A percentile compares a stretch with the other conserved stretches of the same genome.
Evolutionary conservation across 2,888 invertebrate species (phyloP).

Genomic region (Oligia fasciuncula): DNA sequence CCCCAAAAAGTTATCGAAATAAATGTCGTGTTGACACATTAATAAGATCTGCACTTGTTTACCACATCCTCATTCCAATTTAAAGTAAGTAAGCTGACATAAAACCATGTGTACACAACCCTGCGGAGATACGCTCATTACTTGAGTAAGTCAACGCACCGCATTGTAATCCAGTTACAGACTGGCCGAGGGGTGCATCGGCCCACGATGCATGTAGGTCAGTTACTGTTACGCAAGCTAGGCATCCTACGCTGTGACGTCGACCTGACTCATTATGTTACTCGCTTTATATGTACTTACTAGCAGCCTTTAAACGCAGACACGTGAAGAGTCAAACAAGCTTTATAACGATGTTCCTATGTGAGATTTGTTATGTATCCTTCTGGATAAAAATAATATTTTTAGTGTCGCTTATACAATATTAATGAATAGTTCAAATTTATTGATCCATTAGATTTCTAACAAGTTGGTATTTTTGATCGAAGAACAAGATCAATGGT

Average conservation of each 20-base stretch:
- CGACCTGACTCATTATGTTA: constrained; percentile 64
- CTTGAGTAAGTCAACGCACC: constrained; percentile 75
- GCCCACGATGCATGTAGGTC: constrained; percentile 82
- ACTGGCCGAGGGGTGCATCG: constrained; percentile 79
- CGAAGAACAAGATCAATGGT: constrained; percentile 25
- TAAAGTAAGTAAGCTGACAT: constrained; percentile 6
- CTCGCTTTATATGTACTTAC: constrained; percentile 49
- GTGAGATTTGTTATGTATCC: neutral
- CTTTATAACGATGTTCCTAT: neutral
- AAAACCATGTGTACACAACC: constrained; percentile 28
- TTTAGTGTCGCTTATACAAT: neutral
- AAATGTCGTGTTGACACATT: neutral
- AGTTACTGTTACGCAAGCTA: constrained; percentile 77
- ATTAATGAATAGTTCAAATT: neutral
- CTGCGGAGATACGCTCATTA: constrained; percentile 58
- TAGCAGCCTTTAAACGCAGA: constrained; percentile 6
- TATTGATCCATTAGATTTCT: constrained; percentile 30
- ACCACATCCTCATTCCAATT: constrained; percentile 24
- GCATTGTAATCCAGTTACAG: constrained; percentile 81
- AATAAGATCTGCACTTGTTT: neutral
- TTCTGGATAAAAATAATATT: neutral
- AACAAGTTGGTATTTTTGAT: neutral
- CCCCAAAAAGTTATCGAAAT: neutral
- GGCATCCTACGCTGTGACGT: constrained; percentile 73
- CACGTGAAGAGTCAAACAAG: constrained; percentile 3